Conservation (phyloP, 2,113 vertebrate species). For the Ammodytes dubius region DNA sequence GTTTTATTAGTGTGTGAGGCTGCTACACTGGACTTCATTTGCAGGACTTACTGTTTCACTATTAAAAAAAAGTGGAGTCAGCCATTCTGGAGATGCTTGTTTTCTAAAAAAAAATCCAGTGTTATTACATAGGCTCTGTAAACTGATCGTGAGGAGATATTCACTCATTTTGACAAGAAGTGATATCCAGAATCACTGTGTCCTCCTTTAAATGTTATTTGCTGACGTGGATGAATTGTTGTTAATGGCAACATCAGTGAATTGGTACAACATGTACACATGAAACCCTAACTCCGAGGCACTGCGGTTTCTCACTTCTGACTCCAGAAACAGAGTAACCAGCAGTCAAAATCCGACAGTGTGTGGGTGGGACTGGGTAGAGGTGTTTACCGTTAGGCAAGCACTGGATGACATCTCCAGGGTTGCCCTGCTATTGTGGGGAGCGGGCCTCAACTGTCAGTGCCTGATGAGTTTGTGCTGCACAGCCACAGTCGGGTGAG, state of each 20-base stretch:
- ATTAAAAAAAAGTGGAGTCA: neutral
- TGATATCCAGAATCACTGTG: too few relatives aligned
- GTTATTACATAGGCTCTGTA: too few relatives aligned
- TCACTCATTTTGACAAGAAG: too few relatives aligned
- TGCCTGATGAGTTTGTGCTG: conserved; percentile 62
- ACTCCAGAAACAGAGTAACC: conserved; percentile 36
- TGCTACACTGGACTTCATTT: conserved; percentile 40
- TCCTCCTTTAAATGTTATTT: neutral
- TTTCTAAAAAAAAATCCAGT: too few relatives aligned
- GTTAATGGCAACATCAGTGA: conserved; percentile 9
- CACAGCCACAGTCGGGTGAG: conserved; percentile 50
- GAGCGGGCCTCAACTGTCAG: conserved; percentile 73
- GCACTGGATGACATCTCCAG: conserved; percentile 68
- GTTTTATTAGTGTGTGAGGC: conserved; percentile 60
- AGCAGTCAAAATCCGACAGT: conserved; percentile 45
- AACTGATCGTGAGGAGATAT: too few relatives aligned
- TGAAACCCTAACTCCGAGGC: conserved; percentile 18
- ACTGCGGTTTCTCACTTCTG: conserved; percentile 31
- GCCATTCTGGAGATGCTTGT: too few relatives aligned
- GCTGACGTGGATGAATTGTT: conserved; percentile 7
- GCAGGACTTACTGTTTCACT: conserved; percentile 18
- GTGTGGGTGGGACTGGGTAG: conserved; percentile 48
- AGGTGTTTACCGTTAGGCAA: conserved; percentile 75
- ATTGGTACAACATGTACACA: conserved; percentile 19
- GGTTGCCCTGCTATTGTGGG: conserved; percentile 61